phyloP scores from a whole-genome alignment of 1,140 invertebrate genomes.

The Zaprionus inermis region DNA sequence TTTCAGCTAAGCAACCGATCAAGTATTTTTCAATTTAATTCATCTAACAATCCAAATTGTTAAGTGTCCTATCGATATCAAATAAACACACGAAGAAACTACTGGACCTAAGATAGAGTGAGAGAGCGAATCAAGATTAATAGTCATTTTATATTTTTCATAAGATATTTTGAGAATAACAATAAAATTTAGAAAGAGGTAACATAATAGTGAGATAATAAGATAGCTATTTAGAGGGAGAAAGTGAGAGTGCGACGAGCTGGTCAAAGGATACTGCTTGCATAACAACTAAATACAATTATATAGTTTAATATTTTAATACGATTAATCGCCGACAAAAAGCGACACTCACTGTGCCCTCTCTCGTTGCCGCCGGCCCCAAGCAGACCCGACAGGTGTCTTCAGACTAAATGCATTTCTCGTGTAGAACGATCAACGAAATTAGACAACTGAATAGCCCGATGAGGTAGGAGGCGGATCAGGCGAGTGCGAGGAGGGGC shows the following conservation, averaged over 20 bases:
- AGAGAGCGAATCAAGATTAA: slow-evolving; percentile 20
- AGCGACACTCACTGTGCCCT: not conserved
- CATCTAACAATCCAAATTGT: not conserved
- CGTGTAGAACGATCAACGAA: slow-evolving; percentile 31
- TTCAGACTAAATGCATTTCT: slow-evolving; percentile 52
- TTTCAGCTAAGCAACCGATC: not conserved
- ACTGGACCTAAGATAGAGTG: not conserved
- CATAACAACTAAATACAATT: slow-evolving; percentile 38
- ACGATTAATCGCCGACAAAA: slow-evolving; percentile 10
- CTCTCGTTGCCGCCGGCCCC: not conserved
- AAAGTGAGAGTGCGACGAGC: slow-evolving; percentile 12
- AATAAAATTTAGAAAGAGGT: slow-evolving; percentile 50
- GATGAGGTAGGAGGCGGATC: not conserved
- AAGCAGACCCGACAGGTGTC: slow-evolving; percentile 14
- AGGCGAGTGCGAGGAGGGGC: not conserved
- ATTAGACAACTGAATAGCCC: not conserved
- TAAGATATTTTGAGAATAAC: slow-evolving; percentile 41
- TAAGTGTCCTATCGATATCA: not conserved
- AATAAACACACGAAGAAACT: not conserved
- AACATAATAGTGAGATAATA: slow-evolving; percentile 26
- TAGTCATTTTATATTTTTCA: slow-evolving; percentile 40
- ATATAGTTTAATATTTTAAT: slow-evolving; percentile 38
- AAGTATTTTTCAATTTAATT: not conserved
- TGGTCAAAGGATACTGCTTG: slow-evolving; percentile 27
- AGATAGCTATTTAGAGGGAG: not conserved